A percentile compares a stretch with the other conserved stretches of the same genome.
phyloP scores from a whole-genome alignment of 2,888 invertebrate species.

The Helicoverpa assulta region DNA sequence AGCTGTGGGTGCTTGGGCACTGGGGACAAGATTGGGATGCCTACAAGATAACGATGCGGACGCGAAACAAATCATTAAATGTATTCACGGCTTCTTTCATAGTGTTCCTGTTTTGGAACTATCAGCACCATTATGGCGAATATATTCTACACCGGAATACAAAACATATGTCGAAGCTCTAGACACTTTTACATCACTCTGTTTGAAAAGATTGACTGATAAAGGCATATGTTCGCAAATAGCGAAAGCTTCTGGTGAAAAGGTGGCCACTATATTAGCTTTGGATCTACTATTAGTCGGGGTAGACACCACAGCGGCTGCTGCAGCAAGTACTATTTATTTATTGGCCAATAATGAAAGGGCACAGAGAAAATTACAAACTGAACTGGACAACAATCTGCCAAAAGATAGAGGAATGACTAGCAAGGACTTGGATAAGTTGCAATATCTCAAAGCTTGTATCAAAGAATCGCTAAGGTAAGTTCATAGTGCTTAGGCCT shows the following conservation, averaged over 20 bases:
- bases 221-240: constrained; percentile 86
- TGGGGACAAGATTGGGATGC: constrained; percentile 95
- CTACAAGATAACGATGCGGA: constrained; percentile 92
- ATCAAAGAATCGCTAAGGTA: constrained; percentile 94
- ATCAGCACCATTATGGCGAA: constrained; percentile 93
- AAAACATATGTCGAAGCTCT: constrained; percentile 93
- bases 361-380: constrained; percentile 91
- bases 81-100: constrained; percentile 94
- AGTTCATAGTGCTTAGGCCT: constrained; percentile 50
- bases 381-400: constrained; percentile 91
- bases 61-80: constrained; percentile 94
- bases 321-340: constrained; percentile 93
- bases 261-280: constrained; percentile 92
- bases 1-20: constrained; percentile 95
- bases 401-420: constrained; percentile 90
- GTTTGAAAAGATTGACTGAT: constrained; percentile 83
- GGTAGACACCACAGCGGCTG: constrained; percentile 95
- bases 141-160: constrained; percentile 93
- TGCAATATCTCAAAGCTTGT: constrained; percentile 93
- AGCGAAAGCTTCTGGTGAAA: constrained; percentile 78
- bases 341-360: constrained; percentile 93
- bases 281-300: constrained; percentile 95
- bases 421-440: constrained; percentile 90
- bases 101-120: constrained; percentile 94
- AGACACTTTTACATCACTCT: constrained; percentile 92